These are phyloP conservation scores for Aplysina aerophoba DNA, from an alignment of 37 sponge, comb jelly and placozoan genomes.

Conservation along the genomic window DNA sequence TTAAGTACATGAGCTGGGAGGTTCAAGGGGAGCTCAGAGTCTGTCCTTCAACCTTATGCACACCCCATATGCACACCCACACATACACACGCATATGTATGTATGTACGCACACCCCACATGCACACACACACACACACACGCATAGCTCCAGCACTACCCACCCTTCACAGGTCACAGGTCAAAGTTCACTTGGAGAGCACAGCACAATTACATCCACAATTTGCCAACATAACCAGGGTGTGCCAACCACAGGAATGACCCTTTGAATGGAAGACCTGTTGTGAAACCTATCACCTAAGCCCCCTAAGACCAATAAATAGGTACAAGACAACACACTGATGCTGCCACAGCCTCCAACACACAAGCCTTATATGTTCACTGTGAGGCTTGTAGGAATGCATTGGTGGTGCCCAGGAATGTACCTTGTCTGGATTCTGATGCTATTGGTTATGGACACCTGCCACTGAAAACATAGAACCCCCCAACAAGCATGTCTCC, in stretches of 20 bases:
- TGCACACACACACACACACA: neutral
- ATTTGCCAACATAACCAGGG: slow-evolving; percentile 1
- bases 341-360: neutral
- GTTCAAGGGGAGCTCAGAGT: no score
- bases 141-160: neutral
- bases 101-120: neutral
- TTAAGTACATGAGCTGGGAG: no score
- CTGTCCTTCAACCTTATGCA: neutral
- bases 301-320: neutral
- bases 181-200: neutral
- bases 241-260: slow-evolving; percentile 11
- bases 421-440: neutral
- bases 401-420: neutral
- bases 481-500: no score
- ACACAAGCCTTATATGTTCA: neutral
- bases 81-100: neutral
- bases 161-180: neutral
- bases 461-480: no score
- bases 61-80: neutral
- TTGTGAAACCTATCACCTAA: neutral
- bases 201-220: neutral
- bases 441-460: neutral
- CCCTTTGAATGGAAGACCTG: neutral
- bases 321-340: neutral
- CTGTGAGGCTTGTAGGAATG: neutral